Base-by-base conservation (phyloP, 2,888 invertebrate genomes). In the Philereme vetulata region DNA sequence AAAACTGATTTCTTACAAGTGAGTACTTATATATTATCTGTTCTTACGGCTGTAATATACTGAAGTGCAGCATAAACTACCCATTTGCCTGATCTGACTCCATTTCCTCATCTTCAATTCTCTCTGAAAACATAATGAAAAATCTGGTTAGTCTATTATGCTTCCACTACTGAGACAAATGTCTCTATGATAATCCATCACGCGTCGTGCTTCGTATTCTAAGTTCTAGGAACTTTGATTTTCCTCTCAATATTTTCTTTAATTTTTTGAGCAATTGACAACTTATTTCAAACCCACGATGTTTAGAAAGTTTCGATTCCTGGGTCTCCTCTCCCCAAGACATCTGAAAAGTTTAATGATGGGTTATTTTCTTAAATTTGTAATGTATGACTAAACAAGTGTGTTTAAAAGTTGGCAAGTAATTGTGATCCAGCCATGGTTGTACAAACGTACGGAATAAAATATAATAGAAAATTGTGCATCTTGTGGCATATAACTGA, bases 31-130 rank as follows among this genome's bases (percentile, higher is more conserved):
- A 69, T 72, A 70, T 55, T 74, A 80, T 80, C 81, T 78, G 79
- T 83, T 81, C 85, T 78, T 78, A 72, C 76, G 78, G 77, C 75
- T 67, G 70, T 56, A 64, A 65, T 62, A 56, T 42, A 61, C 50
- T 56, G 62, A 66, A 63, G 53, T 60, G 53, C 53, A 49, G 60
- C 54, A 53, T 44, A 51, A 40, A 53, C 53, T 84, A 84, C 59
- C 86, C 89, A 78, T 88, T 88, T 47, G 77, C 68, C 71, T 86
- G 86, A 60, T 91, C 89, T 1, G 88, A 86, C 51, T 91, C 93
- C 92, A 91, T 92, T 76, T 90, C 92, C 64, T 91, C 92, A 65
- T 86, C 86, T 60, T 89, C 90, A 44, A 82, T 84, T 83, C 59
- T 62, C 49, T 92, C 93, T 92, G 90, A 78, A 91, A 93, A 72